Percentiles rank a stretch among this genome's conserved stretches.
Evolutionary conservation across 2,888 invertebrate genomes (phyloP).

Genomic region (Antheraea assamensis): DNA sequence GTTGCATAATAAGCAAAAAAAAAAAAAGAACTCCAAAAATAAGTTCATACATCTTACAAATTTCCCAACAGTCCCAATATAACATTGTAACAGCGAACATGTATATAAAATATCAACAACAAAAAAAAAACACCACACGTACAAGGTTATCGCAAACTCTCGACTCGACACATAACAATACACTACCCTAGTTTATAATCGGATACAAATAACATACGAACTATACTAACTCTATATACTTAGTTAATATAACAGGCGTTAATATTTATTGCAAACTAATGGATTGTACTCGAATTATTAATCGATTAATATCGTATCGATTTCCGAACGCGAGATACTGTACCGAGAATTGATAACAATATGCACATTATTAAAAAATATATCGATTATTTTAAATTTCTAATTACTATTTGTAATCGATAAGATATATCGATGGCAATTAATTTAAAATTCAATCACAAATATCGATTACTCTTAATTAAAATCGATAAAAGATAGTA

Average conservation of each 20-base stretch:
- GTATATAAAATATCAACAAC: not conserved
- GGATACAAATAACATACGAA: not conserved
- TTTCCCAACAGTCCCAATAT: no score
- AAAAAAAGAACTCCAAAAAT: not conserved
- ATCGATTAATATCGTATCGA: constrained; percentile 12
- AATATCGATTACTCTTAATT: no score
- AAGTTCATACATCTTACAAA: not conserved
- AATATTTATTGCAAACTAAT: constrained; percentile 35
- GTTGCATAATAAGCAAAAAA: no score
- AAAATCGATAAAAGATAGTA: no score
- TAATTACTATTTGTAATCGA: not conserved
- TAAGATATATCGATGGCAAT: not conserved
- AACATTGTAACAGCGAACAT: constrained; percentile 4
- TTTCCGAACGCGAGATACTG: not conserved
- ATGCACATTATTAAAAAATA: no score
- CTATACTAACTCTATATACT: not conserved
- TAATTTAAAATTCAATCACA: not conserved
- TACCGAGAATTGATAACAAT: no score
- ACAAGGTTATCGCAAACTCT: not conserved
- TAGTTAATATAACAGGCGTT: constrained; percentile 28
- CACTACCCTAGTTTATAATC: not conserved
- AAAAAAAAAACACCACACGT: not conserved
- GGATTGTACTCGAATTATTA: constrained; percentile 24
- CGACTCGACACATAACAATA: not conserved
- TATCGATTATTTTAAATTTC: no score